Percentiles rank a stretch among this genome's conserved stretches.
phyloP scores from a whole-genome alignment of 2,888 invertebrate species.

The Corbicula japonica region DNA sequence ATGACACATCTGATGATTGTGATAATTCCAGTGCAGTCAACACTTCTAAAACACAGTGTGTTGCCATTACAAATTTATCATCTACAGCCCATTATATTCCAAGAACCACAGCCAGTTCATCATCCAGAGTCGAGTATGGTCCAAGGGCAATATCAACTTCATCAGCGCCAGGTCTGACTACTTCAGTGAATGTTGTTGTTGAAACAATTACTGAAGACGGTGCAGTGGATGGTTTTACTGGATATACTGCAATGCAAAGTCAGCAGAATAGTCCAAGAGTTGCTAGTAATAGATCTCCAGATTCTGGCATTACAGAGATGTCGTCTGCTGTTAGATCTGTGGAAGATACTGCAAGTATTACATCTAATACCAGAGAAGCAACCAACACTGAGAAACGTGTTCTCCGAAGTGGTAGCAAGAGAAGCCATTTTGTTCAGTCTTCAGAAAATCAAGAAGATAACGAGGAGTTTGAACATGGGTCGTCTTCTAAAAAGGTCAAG shows the following conservation, averaged over 20 bases:
- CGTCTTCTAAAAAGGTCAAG: conserved; percentile 33
- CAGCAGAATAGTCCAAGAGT: conserved; percentile 76
- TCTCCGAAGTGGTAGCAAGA: conserved; percentile 9
- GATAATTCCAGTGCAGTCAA: neutral
- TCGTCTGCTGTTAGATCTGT: conserved; percentile 34
- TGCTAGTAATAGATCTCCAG: conserved; percentile 44
- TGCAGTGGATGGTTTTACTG: conserved; percentile 45
- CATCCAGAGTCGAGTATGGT: too few species aligned
- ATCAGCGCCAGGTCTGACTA: neutral
- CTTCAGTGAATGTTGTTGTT: conserved; percentile 76
- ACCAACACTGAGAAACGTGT: neutral
- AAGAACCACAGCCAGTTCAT: too few species aligned
- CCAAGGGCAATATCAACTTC: too few species aligned
- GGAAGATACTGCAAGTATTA: conserved; percentile 30
- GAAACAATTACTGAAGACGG: conserved; percentile 73
- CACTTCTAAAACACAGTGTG: neutral
- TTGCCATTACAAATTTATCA: too few species aligned
- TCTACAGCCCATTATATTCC: too few species aligned
- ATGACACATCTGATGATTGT: too few species aligned
- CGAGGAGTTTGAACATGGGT: neutral
- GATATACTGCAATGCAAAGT: conserved; percentile 77
- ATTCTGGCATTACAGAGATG: conserved; percentile 68
- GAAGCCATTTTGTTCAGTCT: neutral
- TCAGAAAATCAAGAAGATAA: neutral
- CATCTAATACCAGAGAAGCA: conserved; percentile 23